phyloP scores from a whole-genome alignment of 2,888 invertebrate species.

The Margaritifera margaritifera region DNA sequence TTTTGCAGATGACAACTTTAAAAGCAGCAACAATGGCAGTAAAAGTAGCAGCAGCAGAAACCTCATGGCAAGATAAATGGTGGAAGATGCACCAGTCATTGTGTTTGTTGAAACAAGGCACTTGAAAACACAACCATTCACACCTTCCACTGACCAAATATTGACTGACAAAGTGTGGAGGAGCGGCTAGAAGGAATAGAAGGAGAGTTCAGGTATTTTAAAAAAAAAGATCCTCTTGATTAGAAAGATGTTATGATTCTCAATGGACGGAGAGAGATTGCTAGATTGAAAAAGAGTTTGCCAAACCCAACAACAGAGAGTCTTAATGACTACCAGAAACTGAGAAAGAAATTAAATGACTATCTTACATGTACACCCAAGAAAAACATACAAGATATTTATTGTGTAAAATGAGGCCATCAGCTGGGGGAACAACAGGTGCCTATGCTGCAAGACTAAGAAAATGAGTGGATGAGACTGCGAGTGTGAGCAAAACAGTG shows the following conservation, averaged over 20 bases:
- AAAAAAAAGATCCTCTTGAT: conserved; percentile 11
- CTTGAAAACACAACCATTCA: too few species aligned
- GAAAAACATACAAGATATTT: conserved; percentile 5
- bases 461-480: background rate
- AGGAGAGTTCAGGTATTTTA: conserved; percentile 19
- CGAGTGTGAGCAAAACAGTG: background rate
- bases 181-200: conserved; percentile 21
- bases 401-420: conserved; percentile 4
- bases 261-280: conserved; percentile 14
- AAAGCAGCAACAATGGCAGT: too few species aligned
- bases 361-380: conserved; percentile 18
- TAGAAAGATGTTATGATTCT: conserved; percentile 18
- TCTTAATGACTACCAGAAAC: background rate
- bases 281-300: too few species aligned
- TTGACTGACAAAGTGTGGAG: conserved; percentile 15
- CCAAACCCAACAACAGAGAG: too few species aligned
- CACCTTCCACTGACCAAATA: conserved; percentile 4
- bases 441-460: conserved; percentile 4
- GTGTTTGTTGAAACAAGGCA: too few species aligned
- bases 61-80: too few species aligned
- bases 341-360: conserved; percentile 19
- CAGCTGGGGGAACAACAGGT: background rate
- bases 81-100: too few species aligned
- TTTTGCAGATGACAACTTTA: too few species aligned
- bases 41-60: too few species aligned